A percentile compares a stretch with the other conserved stretches of the same genome.
Evolutionary conservation across 2,888 invertebrate genomes (phyloP).

Genomic region (Rhagonycha fulva): DNA sequence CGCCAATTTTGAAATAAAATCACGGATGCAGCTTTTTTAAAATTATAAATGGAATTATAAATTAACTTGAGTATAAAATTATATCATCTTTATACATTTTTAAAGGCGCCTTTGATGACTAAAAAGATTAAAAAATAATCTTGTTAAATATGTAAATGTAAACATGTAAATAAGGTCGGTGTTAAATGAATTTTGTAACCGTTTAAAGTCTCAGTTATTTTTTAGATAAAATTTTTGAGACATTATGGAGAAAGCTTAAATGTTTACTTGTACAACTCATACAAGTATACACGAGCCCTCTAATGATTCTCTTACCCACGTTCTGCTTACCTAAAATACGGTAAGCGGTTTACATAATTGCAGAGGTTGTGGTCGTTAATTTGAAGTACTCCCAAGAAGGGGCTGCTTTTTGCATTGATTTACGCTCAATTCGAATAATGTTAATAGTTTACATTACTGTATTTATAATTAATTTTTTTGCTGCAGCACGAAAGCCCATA

Average conservation of each 20-base stretch:
- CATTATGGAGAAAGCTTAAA: conserved; percentile 8
- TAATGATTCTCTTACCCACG: conserved; percentile 28
- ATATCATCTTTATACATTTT: not conserved
- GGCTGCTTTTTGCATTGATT: conserved; percentile 31
- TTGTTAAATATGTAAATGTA: not conserved
- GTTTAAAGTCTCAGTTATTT: not conserved
- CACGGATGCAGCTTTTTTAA: not conserved
- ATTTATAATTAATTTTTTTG: not conserved
- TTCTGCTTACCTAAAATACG: conserved; percentile 27
- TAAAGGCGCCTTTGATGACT: not conserved
- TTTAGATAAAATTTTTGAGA: conserved; percentile 12
- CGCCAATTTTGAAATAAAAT: not conserved
- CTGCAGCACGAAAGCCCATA: not conserved
- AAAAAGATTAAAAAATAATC: not conserved
- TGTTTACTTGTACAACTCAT: conserved; percentile 11
- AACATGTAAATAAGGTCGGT: not conserved
- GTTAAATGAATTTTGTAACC: not conserved
- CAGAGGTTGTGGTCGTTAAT: conserved; percentile 30
- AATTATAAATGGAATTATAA: not conserved
- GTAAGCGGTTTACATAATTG: conserved; percentile 30
- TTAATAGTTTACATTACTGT: conserved; percentile 6
- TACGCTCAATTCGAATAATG: conserved; percentile 26
- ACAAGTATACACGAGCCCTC: conserved; percentile 24
- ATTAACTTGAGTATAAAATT: not conserved
- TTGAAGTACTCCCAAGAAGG: conserved; percentile 25